Evolutionary conservation across 2,113 vertebrate genomes (phyloP).

Genomic region (Xyliphius kryptos): DNA sequence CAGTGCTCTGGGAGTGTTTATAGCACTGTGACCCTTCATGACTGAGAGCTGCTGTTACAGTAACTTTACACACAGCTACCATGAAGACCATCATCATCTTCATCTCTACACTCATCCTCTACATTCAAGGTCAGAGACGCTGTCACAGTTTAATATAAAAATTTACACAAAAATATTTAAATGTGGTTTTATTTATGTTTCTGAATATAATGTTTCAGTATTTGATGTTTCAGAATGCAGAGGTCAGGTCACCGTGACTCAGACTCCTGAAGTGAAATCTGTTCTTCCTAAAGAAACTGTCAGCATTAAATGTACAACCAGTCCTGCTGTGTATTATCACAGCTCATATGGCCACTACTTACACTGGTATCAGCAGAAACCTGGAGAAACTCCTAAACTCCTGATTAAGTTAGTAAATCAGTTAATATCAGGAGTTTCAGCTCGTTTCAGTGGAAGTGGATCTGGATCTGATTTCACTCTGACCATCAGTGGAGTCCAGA

Average conservation of each 20-base stretch:
- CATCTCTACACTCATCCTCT: too few species aligned
- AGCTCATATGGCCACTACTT: constrained; percentile 10
- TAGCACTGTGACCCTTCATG: too few species aligned
- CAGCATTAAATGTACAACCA: constrained; percentile 38
- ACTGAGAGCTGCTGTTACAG: too few species aligned
- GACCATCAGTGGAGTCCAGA: too few species aligned
- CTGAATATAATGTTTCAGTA: background rate
- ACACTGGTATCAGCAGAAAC: too few species aligned
- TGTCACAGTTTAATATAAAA: background rate
- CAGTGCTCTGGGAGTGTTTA: too few species aligned
- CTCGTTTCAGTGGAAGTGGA: constrained; percentile 52
- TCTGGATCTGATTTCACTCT: too few species aligned
- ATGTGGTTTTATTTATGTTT: background rate
- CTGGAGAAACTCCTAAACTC: constrained; percentile 49
- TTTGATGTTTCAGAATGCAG: constrained; percentile 12
- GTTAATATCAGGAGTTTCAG: constrained; percentile 15
- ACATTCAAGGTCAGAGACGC: too few species aligned
- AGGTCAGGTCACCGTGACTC: constrained; percentile 36
- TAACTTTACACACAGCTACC: too few species aligned
- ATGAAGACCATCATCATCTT: too few species aligned
- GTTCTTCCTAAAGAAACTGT: constrained; percentile 34
- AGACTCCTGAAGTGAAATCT: constrained; percentile 39
- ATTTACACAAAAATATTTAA: background rate
- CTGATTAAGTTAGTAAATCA: background rate
- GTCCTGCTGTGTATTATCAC: constrained; percentile 23